Evolutionary conservation across 2,797 vertebrate species (phyloP), one percentile per base, ranked within the genome.

Genomic region (Paguma larvata): DNA sequence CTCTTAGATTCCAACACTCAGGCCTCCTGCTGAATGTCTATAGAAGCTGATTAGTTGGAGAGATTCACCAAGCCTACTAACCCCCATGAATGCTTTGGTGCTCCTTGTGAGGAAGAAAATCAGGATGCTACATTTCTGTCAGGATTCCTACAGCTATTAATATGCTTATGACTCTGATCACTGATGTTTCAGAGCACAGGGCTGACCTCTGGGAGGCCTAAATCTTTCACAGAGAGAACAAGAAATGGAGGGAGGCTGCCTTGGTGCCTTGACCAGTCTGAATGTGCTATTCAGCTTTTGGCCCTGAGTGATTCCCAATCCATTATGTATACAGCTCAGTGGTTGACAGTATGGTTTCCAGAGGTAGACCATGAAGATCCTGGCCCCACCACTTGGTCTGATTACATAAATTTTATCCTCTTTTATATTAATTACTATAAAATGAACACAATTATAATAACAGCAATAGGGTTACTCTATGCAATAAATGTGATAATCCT

Each of bases 351-450:
- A 1, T 44, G 19, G 19, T 87, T 91, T 94, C 48, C 21, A 59
- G 53, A 91, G 9, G 27, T 62, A 88, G 65, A 59, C 41, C 82
- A 9, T 85, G 67, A 15, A 73, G 53, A 79, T 67, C 30, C 78
- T 92, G 27, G 56, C 9, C 88, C n/a, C 5, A 65, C 18, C 56
- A 82, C 8, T 75, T 92, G 32, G 21, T 3, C 2, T 90, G 1
- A 75, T 79, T 59, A 94, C 10, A 23, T 83, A 91, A 21, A 38
- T 89, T 85, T 68, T 89, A 32, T 89, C n/a, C 88, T 44, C 56
- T 92, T 94, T 72, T 18, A 12, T 83, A 48, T 59, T 75, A 82
- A 88, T 62, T 38, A 89, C 11, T n/a, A 18, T 70, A 77, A 89
- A 82, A 80, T 68, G 53, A 77, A 86, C 34, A 94, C 62, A 89